Evolutionary conservation across 2,797 vertebrate genomes (phyloP), one percentile per base, ranked within the genome.

Genomic region (Lycodopsis pacificus): DNA sequence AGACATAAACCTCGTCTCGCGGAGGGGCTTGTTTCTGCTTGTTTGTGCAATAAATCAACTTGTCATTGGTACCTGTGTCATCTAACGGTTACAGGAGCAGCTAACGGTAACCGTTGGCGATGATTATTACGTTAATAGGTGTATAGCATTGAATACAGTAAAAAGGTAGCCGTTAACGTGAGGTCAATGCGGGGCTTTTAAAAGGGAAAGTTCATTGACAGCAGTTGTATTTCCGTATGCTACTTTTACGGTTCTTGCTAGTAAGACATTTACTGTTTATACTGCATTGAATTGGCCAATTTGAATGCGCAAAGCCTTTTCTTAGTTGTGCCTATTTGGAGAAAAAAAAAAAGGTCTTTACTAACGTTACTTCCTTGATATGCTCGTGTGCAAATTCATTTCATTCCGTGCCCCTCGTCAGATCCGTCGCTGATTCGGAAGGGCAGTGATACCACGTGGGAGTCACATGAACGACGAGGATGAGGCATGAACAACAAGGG

Each of bases 381-480:
- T 10, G 27, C 15, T 38, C 34, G 56, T 40, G 53, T 69, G 20
- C 11, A 36, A 22, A 73, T 80, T 67, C 17, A 56, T 75, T 20
- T 57, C 64, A n/a, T 74, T 62, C 48, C 63, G 30, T 75, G 53
- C 63, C 32, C 32, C 32, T 34, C 77, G 44, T 34, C 81, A 89
- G 91, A 86, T 89, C 87, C 85, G 46, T 74, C 65, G 79, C 87
- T 90, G 88, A 89, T 93, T 88, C 87, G 78, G 57, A 82, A 90
- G 90, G 82, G 73, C 81, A 70, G 83, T 76, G 86, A 83, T 62
- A 95, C 86, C 94, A 95, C 94, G 95, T 92, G 95, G 91, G 63
- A 92, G 94, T 96, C 95, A 96, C 95, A 95, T 96, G 95, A 91
- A 86, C 80, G 69, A 63, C 66, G 46, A 92, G 88, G 93, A 96